Evolutionary conservation across 30 jellyfish, hydroid and myxozoan genomes (phyloP).

Genomic region (Rhopilema esculentum): DNA sequence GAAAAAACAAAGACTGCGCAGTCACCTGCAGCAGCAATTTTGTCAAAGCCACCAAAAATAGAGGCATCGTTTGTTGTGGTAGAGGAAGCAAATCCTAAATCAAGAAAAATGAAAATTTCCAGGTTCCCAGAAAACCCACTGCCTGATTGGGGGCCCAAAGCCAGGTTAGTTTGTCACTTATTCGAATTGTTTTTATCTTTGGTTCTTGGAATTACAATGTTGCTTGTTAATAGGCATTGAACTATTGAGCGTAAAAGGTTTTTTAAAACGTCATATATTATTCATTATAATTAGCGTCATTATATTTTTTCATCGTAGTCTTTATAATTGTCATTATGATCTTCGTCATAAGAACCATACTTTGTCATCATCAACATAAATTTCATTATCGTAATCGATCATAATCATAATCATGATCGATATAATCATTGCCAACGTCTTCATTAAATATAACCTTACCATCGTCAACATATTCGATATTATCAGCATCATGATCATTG

Average conservation of each 20-base stretch:
- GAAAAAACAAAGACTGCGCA: conserved; percentile 47
- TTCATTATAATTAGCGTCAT: no score
- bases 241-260: no score
- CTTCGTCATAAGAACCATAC: not conserved
- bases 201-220: not conserved
- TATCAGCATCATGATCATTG: not conserved
- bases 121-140: conserved; percentile 90
- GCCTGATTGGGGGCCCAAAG: conserved; percentile 98
- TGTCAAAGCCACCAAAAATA: conserved; percentile 68
- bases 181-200: not conserved
- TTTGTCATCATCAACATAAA: not conserved
- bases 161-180: conserved; percentile 63
- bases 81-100: conserved; percentile 82
- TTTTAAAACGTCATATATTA: no score
- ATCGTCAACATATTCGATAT: no score
- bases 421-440: not conserved
- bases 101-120: conserved; percentile 62
- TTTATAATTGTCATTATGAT: not conserved
- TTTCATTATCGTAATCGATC: not conserved
- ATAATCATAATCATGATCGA: not conserved
- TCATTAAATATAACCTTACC: not conserved
- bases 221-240: no score
- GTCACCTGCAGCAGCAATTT: conserved; percentile 78
- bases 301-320: not conserved
- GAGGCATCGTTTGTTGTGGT: conserved; percentile 72